Base-by-base conservation (phyloP, 2,888 invertebrate genomes). In the Desoria tigrina region DNA sequence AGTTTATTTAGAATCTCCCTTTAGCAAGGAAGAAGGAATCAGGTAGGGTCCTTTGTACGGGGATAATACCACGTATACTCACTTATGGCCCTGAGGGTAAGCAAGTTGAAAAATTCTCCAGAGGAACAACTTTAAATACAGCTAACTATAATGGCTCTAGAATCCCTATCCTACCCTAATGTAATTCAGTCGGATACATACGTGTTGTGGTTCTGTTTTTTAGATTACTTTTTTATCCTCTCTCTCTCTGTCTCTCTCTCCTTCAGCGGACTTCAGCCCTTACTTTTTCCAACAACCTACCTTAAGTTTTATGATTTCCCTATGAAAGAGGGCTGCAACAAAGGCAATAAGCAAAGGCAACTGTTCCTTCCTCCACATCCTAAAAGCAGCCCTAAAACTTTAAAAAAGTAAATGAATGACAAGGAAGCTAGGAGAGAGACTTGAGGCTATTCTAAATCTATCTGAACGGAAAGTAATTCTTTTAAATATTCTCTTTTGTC, bases 131-230 rank as follows among this genome's bases (percentile, higher is more conserved):
- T 45, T 16, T 45, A 45, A 45, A 6, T 18, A 45, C 21, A 45
- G 21, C 45, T 32, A 32, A 32, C n/a, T 45, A 45, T 45, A 45
- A 45, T 45, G 39, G 16, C 45, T 45, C 32, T 42, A n/a, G 49
- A n/a, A n/a, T 54, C 65, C 65, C 65, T 65, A 65, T 65, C 65
- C 65, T 65, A 65, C 59, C 65, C 60, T 64, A 54, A 65, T 61
- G 42, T 42, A 37, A 54, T 28, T 61, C 37, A 27, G 21, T 7
- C 4, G 18, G 16, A 16, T 16, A 4, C 21, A n/a, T n/a, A 11
- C 53, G 53, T 53, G 26, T 26, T n/a, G 27, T 54, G 9, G 27
- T 54, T 23, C 24, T 51, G 54, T 54, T 54, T 54, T 54, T 54
- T 54, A 54, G 54, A 54, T 54, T 54, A 54, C 26, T 26, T 54